Conservation (phyloP, 1,140 invertebrate genomes). For the Drosophila persimilis region DNA sequence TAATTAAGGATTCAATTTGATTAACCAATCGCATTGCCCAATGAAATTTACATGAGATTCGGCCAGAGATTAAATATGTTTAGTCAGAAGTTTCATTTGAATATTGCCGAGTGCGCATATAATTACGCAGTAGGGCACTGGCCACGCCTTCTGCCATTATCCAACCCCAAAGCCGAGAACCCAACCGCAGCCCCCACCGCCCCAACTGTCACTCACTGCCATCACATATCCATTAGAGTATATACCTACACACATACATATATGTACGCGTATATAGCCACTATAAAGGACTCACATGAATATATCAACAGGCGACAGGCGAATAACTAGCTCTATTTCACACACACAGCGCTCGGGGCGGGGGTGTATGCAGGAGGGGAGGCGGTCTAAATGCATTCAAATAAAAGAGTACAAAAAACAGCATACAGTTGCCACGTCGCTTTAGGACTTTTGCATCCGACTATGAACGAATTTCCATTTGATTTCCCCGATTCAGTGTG, state of each 20-base stretch:
- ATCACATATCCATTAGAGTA: not conserved
- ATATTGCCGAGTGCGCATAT: slow-evolving; percentile 40
- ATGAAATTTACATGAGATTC: slow-evolving; percentile 40
- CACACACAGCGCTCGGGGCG: too few species aligned
- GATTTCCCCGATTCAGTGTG: too few species aligned
- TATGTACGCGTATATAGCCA: not conserved
- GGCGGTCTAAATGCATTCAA: too few species aligned
- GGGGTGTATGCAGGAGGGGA: slow-evolving; percentile 5
- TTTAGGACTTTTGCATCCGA: too few species aligned
- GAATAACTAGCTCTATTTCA: too few species aligned
- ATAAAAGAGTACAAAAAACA: too few species aligned
- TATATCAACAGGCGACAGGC: slow-evolving; percentile 30
- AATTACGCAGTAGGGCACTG: slow-evolving; percentile 57
- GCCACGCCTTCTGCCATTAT: slow-evolving; percentile 22
- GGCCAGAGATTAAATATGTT: slow-evolving; percentile 49
- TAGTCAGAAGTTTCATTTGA: slow-evolving; percentile 47
- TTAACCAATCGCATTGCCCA: slow-evolving; percentile 31
- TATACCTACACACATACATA: not conserved
- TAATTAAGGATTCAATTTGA: slow-evolving; percentile 39
- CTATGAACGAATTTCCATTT: too few species aligned
- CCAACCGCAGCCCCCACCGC: too few species aligned
- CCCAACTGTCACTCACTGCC: not conserved
- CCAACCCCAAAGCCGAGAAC: not conserved
- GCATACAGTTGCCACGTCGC: too few species aligned
- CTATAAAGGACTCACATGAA: slow-evolving; percentile 40